These are phyloP conservation scores for Tragulus kanchil DNA, from an alignment of 2,113 vertebrate genomes.

Conservation along the genomic window DNA sequence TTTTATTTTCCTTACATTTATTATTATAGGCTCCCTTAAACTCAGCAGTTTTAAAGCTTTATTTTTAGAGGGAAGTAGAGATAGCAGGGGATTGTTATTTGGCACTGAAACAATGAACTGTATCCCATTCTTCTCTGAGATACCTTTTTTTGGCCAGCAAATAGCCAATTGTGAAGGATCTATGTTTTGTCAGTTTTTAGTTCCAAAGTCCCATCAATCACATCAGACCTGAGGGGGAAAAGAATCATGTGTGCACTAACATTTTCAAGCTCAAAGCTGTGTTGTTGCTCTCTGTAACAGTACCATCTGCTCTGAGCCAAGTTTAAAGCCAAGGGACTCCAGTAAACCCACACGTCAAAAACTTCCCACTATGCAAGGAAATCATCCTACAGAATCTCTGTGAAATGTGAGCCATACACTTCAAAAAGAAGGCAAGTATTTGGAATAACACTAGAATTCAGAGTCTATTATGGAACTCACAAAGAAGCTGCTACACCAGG, in stretches of 20 bases:
- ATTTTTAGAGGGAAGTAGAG: conserved; percentile 66
- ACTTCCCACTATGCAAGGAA: conserved; percentile 61
- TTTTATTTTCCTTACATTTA: conserved; percentile 51
- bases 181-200: conserved; percentile 66
- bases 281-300: conserved; percentile 55
- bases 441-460: conserved; percentile 53
- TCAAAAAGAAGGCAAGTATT: conserved; percentile 63
- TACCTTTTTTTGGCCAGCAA: not conserved
- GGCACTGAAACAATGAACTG: conserved; percentile 58
- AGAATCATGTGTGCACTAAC: conserved; percentile 59
- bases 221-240: conserved; percentile 60
- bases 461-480: conserved; percentile 15
- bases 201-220: conserved; percentile 80
- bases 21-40: conserved; percentile 41
- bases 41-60: conserved; percentile 47
- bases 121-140: conserved; percentile 39
- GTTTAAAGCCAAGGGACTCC: conserved; percentile 73
- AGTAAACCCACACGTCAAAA: conserved; percentile 64
- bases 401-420: conserved; percentile 46
- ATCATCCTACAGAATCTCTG: conserved; percentile 51
- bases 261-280: conserved; percentile 75
- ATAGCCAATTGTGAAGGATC: conserved; percentile 65
- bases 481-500: not conserved
- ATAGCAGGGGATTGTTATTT: conserved; percentile 22
- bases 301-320: conserved; percentile 81